A percentile compares a stretch with the other conserved stretches of the same genome.
phyloP scores from a whole-genome alignment of 2,888 invertebrate species.

The Tachina grossa region DNA sequence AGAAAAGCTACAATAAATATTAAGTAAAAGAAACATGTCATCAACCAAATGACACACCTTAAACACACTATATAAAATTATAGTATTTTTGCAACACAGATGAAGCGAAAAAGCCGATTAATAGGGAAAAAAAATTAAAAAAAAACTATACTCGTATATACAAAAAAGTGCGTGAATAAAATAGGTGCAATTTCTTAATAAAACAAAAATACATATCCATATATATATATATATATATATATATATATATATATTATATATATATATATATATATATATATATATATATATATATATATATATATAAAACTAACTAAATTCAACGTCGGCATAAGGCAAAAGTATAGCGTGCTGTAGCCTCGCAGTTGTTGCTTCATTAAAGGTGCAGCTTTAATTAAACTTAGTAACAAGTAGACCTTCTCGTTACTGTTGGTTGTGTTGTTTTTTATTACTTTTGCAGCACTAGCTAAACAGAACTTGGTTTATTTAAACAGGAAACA shows the following conservation, averaged over 20 bases:
- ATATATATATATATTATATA: no score
- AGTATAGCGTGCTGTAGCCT: not conserved
- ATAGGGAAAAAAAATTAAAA: constrained; percentile 5
- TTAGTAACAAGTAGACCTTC: constrained; percentile 52
- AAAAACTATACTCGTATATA: constrained; percentile 3
- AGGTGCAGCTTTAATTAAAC: constrained; percentile 68
- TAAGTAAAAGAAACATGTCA: constrained; percentile 45
- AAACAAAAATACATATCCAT: not conserved
- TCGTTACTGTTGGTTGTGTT: not conserved
- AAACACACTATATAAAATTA: constrained; percentile 45
- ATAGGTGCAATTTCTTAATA: constrained; percentile 59
- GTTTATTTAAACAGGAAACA: constrained; percentile 7
- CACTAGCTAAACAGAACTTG: constrained; percentile 2
- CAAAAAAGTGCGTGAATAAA: constrained; percentile 52
- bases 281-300: no score
- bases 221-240: no score
- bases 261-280: no score
- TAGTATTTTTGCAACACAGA: constrained; percentile 1
- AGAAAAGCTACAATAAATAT: constrained; percentile 14
- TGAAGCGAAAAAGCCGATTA: constrained; percentile 29
- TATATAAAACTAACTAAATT: not conserved
- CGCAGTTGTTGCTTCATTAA: constrained; percentile 18
- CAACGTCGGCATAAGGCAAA: constrained; percentile 19
- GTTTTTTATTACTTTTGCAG: not conserved
- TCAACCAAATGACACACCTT: constrained; percentile 60